A percentile compares a stretch with the other conserved stretches of the same genome.
Conservation (phyloP, 2,888 invertebrate genomes). For the Chaitophorus viminalis region DNA sequence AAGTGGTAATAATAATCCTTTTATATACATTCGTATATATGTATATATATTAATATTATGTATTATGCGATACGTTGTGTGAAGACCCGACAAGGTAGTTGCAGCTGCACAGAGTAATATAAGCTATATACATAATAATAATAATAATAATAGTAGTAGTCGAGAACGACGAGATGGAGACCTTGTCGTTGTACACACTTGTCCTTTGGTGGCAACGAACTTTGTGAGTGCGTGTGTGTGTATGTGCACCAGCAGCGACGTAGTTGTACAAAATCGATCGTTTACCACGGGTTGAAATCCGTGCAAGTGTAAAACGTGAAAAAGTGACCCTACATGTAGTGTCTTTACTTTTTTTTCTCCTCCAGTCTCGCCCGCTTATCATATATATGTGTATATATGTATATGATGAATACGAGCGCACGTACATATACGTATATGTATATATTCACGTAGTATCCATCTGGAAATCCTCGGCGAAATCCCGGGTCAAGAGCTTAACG, state of each 20-base stretch:
- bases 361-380: neutral
- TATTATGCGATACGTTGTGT: neutral
- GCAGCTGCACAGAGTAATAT: neutral
- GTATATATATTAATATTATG: no score
- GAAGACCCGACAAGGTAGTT: neutral
- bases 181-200: neutral
- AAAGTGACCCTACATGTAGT: constrained; percentile 36
- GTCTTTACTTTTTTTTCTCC: neutral
- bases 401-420: neutral
- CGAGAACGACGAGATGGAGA: neutral
- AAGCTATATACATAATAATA: no score
- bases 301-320: constrained; percentile 40
- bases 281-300: constrained; percentile 50
- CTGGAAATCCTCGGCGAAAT: constrained; percentile 45
- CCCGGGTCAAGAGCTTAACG: constrained; percentile 62
- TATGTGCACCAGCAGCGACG: neutral
- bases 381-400: neutral
- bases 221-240: neutral
- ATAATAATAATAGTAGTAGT: neutral
- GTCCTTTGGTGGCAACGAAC: neutral
- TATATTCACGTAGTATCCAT: no score
- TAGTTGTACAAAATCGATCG: constrained; percentile 55
- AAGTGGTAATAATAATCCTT: neutral
- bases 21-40: no score
- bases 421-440: neutral